phyloP scores from a whole-genome alignment of 2,888 invertebrate species.

The Tethea ocularis region DNA sequence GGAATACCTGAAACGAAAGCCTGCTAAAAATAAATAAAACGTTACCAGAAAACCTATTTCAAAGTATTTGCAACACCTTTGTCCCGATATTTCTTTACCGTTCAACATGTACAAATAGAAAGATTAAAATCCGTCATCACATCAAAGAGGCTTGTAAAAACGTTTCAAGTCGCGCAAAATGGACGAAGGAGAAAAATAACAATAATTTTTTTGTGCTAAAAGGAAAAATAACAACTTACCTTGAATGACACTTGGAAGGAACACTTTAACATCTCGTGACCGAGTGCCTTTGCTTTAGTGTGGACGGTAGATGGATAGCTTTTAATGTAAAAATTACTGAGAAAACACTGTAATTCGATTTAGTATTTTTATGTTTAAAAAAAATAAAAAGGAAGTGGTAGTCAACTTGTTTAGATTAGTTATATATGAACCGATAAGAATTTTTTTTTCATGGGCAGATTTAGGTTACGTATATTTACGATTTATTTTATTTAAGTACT shows the following conservation, averaged over 20 bases:
- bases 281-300: slow-evolving; percentile 14
- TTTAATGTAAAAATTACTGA: neutral
- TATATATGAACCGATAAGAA: no score
- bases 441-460: no score
- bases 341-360: slow-evolving; percentile 5
- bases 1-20: neutral
- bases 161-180: slow-evolving; percentile 17
- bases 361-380: no score
- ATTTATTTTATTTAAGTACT: no score
- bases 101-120: slow-evolving; percentile 20
- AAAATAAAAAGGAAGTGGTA: no score
- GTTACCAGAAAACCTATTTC: neutral
- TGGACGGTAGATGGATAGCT: neutral
- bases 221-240: slow-evolving; percentile 39
- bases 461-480: no score
- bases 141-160: slow-evolving; percentile 27
- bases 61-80: neutral
- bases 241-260: slow-evolving; percentile 42
- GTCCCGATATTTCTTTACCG: neutral
- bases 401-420: neutral
- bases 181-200: slow-evolving; percentile 29
- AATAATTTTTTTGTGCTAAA: slow-evolving; percentile 35
- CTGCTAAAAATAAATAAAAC: neutral
- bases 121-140: slow-evolving; percentile 35
- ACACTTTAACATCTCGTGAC: slow-evolving; percentile 27